Conservation (phyloP, 1,140 invertebrate genomes). For the Bathynomus jamesi region DNA sequence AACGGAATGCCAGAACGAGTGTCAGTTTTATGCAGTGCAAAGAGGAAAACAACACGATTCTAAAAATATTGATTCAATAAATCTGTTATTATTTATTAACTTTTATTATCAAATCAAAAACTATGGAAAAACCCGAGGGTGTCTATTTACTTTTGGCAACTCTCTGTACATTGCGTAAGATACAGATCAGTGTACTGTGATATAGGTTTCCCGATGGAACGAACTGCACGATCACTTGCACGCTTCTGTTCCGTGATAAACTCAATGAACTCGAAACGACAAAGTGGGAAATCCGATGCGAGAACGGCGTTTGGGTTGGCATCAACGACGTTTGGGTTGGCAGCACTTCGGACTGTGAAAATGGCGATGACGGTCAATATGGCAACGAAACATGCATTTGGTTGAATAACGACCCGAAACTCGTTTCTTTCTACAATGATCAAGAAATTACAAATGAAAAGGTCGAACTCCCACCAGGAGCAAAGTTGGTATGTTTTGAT, state of each 20-base stretch:
- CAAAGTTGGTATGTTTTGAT: constrained; percentile 54
- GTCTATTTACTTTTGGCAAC: no score
- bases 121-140: no score
- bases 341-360: constrained; percentile 40
- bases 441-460: constrained; percentile 62
- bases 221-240: constrained; percentile 71
- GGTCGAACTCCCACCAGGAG: constrained; percentile 65
- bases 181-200: no score
- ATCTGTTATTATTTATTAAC: no score
- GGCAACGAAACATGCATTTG: constrained; percentile 64
- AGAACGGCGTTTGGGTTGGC: constrained; percentile 63
- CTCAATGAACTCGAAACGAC: constrained; percentile 57
- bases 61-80: no score
- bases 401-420: constrained; percentile 64
- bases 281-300: constrained; percentile 73
- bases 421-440: constrained; percentile 70
- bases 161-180: no score
- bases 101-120: no score
- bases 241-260: not conserved
- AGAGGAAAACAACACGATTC: no score
- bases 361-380: constrained; percentile 41
- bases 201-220: constrained; percentile 63
- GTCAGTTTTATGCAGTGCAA: no score
- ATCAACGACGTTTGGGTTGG: constrained; percentile 49
- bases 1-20: no score